A percentile compares a stretch with the other conserved stretches of the same genome.
Conservation (phyloP, 2,113 vertebrate genomes). For the Phalacrocorax pelagicus region DNA sequence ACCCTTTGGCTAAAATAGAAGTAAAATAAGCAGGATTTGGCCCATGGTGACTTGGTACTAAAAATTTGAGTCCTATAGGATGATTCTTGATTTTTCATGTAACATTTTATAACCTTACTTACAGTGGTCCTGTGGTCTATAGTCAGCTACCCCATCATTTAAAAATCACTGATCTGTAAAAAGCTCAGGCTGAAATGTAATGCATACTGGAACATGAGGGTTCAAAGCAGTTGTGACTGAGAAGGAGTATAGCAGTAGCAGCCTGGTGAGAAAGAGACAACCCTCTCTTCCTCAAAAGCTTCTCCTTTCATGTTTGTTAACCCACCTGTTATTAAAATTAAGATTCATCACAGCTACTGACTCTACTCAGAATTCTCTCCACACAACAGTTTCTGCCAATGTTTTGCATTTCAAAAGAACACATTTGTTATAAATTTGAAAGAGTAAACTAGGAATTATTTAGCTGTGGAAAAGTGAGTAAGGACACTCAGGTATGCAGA, state of each 20-base stretch:
- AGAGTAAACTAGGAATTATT: background rate
- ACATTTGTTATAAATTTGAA: background rate
- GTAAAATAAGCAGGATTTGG: background rate
- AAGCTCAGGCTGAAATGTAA: background rate
- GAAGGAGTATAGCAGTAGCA: background rate
- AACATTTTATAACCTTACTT: background rate
- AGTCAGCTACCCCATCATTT: background rate
- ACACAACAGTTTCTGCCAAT: background rate
- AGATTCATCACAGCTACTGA: background rate
- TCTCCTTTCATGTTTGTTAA: background rate
- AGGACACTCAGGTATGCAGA: background rate
- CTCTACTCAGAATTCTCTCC: background rate
- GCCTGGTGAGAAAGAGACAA: background rate
- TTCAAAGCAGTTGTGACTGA: background rate
- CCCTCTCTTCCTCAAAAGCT: background rate
- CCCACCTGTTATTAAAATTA: background rate
- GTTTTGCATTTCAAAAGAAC: background rate
- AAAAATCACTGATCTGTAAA: background rate
- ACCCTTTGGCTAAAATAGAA: fast-evolving
- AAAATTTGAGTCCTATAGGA: background rate
- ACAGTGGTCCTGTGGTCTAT: background rate
- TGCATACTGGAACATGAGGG: background rate
- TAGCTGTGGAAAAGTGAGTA: background rate
- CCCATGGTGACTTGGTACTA: background rate
- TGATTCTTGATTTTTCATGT: background rate